phyloP scores from a whole-genome alignment of 2,113 vertebrate species.

The western clawed frog (Xenopus tropicalis) region UCB_Xtro_10.0 CM004446.2:152289501-152290000 shows the following conservation, averaged over 20 bases:
- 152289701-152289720: no score
- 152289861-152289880: slow-evolving; percentile 89
- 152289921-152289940: slow-evolving; percentile 91
- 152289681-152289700: no score
- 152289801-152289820: slow-evolving; percentile 90
- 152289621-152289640: neutral
- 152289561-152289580: slow-evolving; percentile 89
- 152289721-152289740: no score
- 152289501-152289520: slow-evolving; percentile 97
- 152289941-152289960: no score
- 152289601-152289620: neutral
- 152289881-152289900: slow-evolving; percentile 82
- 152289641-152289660: no score
- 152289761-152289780: no score
- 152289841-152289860: slow-evolving; percentile 92
- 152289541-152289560: slow-evolving; percentile 94
- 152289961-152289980: neutral
- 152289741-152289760: no score
- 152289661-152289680: no score
- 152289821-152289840: slow-evolving; percentile 89
- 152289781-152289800: slow-evolving; percentile 10
- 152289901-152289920: slow-evolving; percentile 89
- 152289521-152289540: slow-evolving; percentile 97
- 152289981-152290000: neutral
- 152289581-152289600: neutral